Conservation (phyloP, 2,797 vertebrate genomes). For the Hydrolagus colliei region DNA sequence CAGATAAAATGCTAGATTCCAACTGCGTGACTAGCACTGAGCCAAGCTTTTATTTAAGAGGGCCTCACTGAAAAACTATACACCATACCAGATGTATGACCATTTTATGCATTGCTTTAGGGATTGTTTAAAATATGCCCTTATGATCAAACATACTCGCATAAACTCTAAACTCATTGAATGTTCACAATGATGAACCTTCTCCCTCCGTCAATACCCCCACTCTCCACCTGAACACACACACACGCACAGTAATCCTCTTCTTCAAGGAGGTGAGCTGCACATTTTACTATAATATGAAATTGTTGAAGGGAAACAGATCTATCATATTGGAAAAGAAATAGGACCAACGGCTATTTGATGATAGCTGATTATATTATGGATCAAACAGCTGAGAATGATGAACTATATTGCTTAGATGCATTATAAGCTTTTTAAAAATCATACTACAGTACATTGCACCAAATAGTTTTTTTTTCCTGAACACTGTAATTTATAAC, state of each 20-base stretch:
- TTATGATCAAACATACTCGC: background rate
- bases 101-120: conserved; percentile 18
- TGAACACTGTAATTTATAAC: background rate
- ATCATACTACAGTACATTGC: background rate
- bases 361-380: background rate
- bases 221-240: no score
- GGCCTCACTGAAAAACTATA: conserved; percentile 8
- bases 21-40: background rate
- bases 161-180: background rate
- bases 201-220: background rate
- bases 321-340: background rate
- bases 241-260: background rate
- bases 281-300: background rate
- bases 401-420: background rate
- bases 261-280: background rate
- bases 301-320: background rate
- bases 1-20: conserved; percentile 18
- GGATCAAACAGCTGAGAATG: background rate
- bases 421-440: background rate
- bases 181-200: background rate
- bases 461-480: background rate
- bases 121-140: conserved; percentile 16
- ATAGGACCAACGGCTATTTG: background rate
- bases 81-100: conserved; percentile 18
- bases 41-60: background rate